Base-by-base conservation (phyloP, 2,113 vertebrate species). In the Hipposideros armiger region DNA sequence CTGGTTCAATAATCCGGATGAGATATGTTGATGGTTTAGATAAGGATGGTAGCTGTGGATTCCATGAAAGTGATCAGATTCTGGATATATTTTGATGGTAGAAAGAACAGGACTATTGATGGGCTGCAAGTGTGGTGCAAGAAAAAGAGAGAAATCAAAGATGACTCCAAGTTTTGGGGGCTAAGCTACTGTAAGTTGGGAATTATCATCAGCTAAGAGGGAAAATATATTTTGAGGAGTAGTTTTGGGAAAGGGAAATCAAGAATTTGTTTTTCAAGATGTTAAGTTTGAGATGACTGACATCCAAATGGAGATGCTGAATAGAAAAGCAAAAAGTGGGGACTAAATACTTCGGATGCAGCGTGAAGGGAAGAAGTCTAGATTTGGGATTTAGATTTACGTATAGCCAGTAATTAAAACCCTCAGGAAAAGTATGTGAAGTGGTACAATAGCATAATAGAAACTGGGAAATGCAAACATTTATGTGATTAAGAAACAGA, bases 121-220 rank as follows among this genome's bases (percentile, higher is more conserved):
- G 66, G 17, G 7, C 11, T 70, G 15, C 10, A 32, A 28, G 9
- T n/a, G 0, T 7, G 28, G 2, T 64, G 3, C 26, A 86, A 91
- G 50, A 80, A 36, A 95, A 70, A 83, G 32, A 93, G 42, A 94
- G 14, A 87, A 72, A 77, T 14, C 47, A 60, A 94, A 81, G 22
- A 62, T 83, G 22, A 60, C 3, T 30, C 6, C 58, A 84, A 9
- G 3, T 58, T 82, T 84, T 22, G 15, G 22, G 26, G 24, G 20
- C 66, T 85, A 76, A 85, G 17, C 50, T 70, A 81, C 6, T 54
- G 40, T 7, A 88, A 69, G 56, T 67, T 81, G 84, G 42, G 36
- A 86, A 66, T 87, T 82, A 77, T 11, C 45, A 78, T 5, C 30
- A 84, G 22, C 50, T 76, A 45, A 90, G 32, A 58, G 11, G 76